Conservation (phyloP, 1,140 invertebrate species). For the Batillaria attramentaria region DNA sequence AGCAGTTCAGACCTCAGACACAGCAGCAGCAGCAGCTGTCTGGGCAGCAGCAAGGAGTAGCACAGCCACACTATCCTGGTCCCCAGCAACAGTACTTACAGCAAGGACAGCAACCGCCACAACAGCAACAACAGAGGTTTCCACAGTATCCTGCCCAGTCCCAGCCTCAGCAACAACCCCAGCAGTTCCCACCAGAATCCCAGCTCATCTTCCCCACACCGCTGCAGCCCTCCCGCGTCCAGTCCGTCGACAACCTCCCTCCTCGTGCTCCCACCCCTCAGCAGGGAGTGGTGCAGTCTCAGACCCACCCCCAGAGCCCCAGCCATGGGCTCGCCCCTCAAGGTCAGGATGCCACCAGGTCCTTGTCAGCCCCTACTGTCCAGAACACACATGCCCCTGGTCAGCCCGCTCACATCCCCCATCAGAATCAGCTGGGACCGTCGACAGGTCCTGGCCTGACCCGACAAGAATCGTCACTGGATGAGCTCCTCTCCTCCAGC, state of each 20-base stretch:
- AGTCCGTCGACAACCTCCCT: constrained; percentile 12
- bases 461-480: constrained; percentile 63
- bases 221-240: constrained; percentile 22
- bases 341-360: background rate
- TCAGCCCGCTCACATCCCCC: background rate
- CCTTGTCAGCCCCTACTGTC: background rate
- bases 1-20: constrained; percentile 30
- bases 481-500: constrained; percentile 77
- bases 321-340: background rate
- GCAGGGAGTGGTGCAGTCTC: constrained; percentile 12
- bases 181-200: constrained; percentile 22
- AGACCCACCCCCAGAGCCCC: background rate
- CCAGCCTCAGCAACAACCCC: constrained; percentile 34
- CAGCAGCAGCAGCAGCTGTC: constrained; percentile 14
- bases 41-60: background rate
- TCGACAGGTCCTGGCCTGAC: constrained; percentile 32
- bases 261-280: constrained; percentile 6
- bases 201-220: constrained; percentile 26
- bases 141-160: constrained; percentile 9
- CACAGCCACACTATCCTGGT: background rate
- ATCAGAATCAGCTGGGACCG: constrained; percentile 8
- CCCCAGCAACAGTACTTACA: constrained; percentile 11
- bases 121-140: constrained; percentile 7
- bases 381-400: background rate
- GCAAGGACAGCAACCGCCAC: constrained; percentile 24